Percentiles rank a stretch among this genome's conserved stretches.
Evolutionary conservation across 2,797 vertebrate genomes (phyloP).

Genomic region (Dipus sagitta): DNA sequence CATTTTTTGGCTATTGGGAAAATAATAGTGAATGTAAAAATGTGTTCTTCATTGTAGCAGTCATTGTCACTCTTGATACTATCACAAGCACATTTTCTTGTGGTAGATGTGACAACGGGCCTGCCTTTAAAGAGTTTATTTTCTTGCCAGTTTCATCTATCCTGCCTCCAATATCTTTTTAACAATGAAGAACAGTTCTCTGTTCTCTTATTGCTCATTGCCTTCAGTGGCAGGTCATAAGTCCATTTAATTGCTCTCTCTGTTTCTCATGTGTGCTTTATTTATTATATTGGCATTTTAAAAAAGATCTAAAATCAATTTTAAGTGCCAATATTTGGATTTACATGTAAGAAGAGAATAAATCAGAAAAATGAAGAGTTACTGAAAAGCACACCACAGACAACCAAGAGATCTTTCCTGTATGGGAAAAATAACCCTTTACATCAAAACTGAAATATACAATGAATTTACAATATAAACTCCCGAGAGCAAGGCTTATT

Average conservation of each 20-base stretch:
- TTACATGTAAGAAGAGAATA: slow-evolving; percentile 34
- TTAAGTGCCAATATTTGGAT: background rate
- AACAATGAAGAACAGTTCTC: background rate
- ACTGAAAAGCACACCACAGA: background rate
- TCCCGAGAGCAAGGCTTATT: background rate
- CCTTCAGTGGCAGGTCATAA: background rate
- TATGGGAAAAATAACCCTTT: slow-evolving; percentile 19
- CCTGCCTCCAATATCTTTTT: background rate
- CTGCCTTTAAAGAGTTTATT: background rate
- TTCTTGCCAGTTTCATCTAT: background rate
- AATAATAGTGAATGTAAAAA: background rate
- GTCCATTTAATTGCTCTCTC: background rate
- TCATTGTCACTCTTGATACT: background rate
- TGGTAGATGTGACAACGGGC: too few species aligned
- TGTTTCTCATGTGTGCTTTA: background rate
- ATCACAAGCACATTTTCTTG: background rate
- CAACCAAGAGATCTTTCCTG: background rate
- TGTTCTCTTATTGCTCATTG: background rate
- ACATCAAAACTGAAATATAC: background rate
- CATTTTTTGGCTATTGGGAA: background rate
- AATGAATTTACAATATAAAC: slow-evolving; percentile 36
- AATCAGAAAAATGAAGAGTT: background rate
- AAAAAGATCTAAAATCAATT: slow-evolving; percentile 34
- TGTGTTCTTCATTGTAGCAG: background rate
- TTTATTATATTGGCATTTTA: background rate